phyloP scores from a whole-genome alignment of 2,113 vertebrate species.

The Leptobrachium ailaonicum region DNA sequence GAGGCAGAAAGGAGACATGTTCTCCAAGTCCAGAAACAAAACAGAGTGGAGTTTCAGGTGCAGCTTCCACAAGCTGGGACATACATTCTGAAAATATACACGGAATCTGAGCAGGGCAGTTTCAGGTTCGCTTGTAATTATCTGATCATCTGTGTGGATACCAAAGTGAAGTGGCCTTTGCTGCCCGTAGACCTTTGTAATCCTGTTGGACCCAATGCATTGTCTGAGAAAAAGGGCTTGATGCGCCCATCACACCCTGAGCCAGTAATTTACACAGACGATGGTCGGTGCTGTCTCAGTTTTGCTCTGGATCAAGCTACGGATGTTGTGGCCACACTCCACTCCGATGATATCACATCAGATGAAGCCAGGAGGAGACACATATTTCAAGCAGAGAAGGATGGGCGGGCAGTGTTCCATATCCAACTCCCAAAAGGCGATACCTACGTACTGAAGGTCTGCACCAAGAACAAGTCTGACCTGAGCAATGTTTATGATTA shows the following conservation, averaged over 20 bases:
- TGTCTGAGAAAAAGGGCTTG: conserved; percentile 52
- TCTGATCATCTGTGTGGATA: conserved; percentile 50
- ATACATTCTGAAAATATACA: conserved; percentile 51
- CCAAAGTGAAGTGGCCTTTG: conserved; percentile 46
- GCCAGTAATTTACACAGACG: conserved; percentile 45
- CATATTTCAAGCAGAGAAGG: conserved; percentile 64
- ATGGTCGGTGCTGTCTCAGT: conserved; percentile 48
- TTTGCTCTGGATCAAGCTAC: conserved; percentile 43
- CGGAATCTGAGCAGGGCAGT: conserved; percentile 21
- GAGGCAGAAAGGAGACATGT: conserved; percentile 46
- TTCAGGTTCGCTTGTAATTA: conserved; percentile 52
- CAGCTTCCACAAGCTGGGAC: conserved; percentile 49
- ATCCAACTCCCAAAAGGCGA: conserved; percentile 72
- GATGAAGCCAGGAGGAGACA: conserved; percentile 63
- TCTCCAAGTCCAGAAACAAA: conserved; percentile 40
- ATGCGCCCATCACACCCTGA: conserved; percentile 44
- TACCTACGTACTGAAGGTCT: conserved; percentile 73
- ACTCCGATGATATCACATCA: conserved; percentile 7
- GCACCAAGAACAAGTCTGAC: conserved; percentile 70
- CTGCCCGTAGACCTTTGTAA: conserved; percentile 49
- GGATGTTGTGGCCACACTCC: conserved; percentile 38
- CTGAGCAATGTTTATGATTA: conserved; percentile 64
- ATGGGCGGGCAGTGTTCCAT: conserved; percentile 65
- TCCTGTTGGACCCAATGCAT: conserved; percentile 51
- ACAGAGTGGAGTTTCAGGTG: conserved; percentile 49